Evolutionary conservation across 2,888 invertebrate genomes (phyloP).

Genomic region (Timandra comae): DNA sequence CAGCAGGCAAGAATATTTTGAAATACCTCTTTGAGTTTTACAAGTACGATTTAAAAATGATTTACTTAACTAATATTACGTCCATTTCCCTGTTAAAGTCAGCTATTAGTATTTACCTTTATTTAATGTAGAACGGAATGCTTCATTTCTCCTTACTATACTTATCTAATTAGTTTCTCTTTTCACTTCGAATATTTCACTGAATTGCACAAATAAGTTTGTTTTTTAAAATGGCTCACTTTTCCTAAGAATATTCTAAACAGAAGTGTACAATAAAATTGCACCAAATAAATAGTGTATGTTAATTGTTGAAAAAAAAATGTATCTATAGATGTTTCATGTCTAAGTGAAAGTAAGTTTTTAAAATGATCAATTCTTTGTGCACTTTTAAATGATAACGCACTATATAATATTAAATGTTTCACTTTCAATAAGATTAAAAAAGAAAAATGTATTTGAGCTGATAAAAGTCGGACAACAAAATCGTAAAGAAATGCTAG

Average conservation of each 20-base stretch:
- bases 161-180: slow-evolving; percentile 68
- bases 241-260: slow-evolving; percentile 61
- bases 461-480: slow-evolving; percentile 50
- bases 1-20: slow-evolving; percentile 43
- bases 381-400: slow-evolving; percentile 55
- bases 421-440: slow-evolving; percentile 21
- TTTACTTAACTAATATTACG: slow-evolving; percentile 50
- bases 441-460: slow-evolving; percentile 21
- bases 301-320: slow-evolving; percentile 39
- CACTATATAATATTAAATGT: slow-evolving; percentile 39
- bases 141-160: slow-evolving; percentile 72
- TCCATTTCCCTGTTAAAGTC: slow-evolving; percentile 77
- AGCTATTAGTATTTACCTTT: slow-evolving; percentile 70
- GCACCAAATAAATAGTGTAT: slow-evolving; percentile 57
- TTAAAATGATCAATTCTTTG: slow-evolving; percentile 29
- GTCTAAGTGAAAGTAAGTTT: slow-evolving; percentile 33
- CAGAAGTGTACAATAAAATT: slow-evolving; percentile 49
- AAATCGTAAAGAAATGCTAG: no score
- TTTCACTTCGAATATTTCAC: slow-evolving; percentile 71
- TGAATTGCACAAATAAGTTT: slow-evolving; percentile 70
- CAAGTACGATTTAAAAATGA: slow-evolving; percentile 40
- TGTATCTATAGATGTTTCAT: slow-evolving; percentile 32
- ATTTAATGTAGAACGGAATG: slow-evolving; percentile 74
- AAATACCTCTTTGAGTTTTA: slow-evolving; percentile 31
- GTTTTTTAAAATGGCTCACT: slow-evolving; percentile 77